Evolutionary conservation across 92 coral and sea anemone species (phyloP), one percentile per base, ranked within the genome.

Genomic region (Epizoanthus rinbou): DNA sequence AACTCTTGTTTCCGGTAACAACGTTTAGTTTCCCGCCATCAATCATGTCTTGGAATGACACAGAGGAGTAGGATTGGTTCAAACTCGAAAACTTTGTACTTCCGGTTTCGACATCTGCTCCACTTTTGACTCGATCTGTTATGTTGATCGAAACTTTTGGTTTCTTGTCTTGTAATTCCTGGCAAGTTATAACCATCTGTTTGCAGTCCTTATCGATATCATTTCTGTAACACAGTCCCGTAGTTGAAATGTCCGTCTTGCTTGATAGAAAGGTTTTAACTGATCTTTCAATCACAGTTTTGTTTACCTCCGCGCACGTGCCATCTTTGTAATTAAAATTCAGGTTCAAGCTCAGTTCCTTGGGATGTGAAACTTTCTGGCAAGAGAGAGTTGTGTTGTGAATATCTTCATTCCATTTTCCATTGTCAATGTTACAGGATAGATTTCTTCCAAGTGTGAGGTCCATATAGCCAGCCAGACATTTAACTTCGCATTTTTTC

Each of bases 331-430:
- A 89, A 58, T 64, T 73, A 70, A 89, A 76, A 50, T 58, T 74
- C 57, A 86, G 43, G 3, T 54, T 57, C 28, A 76, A 62, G 54
- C 57, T 71, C 58, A 89, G 59, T 57, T 65, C 52, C 3, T 37
- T 47, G 13, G 92, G 92, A 1, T 18, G 41, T 54, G 65, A 52
- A 47, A 73, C 84, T 39, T 69, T 76, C 70, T 85, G 86, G 52
- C 91, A 88, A 13, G 52, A 37, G 1, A 79, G 69, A 21, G 37
- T 69, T 21, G 25, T 10, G 64, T 43, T 31, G 6, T 91, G 75
- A 52, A 86, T 71, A 37, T 69, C 76, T 8, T 53, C 80, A 53
- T 89, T 80, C 95, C 92, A 91, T 71, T 79, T 75, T 73, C 91
- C 95, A 56, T 50, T 84, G 54, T 45, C 39, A 74, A 56, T 66